A percentile compares a stretch with the other conserved stretches of the same genome.
Evolutionary conservation across 2,113 vertebrate genomes (phyloP).

Genomic region (Cinclus mexicanus): DNA sequence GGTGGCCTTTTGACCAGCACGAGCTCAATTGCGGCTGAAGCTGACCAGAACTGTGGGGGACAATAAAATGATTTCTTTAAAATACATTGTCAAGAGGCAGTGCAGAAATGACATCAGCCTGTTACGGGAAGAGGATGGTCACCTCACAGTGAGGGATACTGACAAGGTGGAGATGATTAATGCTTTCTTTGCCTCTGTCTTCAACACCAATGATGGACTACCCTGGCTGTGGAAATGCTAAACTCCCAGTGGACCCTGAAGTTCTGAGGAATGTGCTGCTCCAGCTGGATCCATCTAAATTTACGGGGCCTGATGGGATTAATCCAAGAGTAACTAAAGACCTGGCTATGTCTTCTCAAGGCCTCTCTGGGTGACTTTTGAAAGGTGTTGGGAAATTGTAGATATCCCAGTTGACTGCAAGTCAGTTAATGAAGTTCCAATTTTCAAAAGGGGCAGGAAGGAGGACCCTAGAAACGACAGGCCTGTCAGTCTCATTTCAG

Average conservation of each 20-base stretch:
- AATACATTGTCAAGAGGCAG: not conserved
- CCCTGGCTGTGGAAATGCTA: not conserved
- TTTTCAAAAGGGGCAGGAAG: not conserved
- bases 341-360: not conserved
- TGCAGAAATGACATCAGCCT: not conserved
- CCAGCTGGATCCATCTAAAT: not conserved
- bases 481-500: not conserved
- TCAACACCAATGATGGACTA: not conserved
- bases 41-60: not conserved
- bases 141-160: not conserved
- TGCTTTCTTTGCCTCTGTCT: not conserved
- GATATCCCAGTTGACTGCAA: not conserved
- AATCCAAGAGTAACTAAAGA: not conserved
- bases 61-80: not conserved
- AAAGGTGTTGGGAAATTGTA: not conserved
- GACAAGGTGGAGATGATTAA: not conserved
- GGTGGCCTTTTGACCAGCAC: not conserved
- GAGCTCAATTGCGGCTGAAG: not conserved
- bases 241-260: not conserved
- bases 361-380: not conserved
- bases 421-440: not conserved
- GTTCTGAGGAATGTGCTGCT: not conserved
- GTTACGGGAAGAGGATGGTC: not conserved
- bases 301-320: not conserved
- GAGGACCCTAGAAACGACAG: not conserved